Conservation (phyloP, 2,113 vertebrate species). For the Plecturocebus donacophilus region DNA sequence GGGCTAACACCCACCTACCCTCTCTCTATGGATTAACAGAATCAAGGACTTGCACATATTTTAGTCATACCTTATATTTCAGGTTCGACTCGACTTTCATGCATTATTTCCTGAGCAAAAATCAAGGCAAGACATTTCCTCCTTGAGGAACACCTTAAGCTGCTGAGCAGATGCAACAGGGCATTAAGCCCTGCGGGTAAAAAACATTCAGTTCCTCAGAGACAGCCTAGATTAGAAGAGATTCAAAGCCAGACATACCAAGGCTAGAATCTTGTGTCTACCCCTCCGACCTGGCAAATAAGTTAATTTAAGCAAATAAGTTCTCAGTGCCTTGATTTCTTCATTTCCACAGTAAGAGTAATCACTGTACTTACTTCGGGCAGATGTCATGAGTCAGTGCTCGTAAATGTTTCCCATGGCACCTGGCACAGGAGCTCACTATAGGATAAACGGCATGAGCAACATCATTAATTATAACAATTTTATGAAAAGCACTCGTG, state of each 20-base stretch:
- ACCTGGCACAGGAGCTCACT: neutral
- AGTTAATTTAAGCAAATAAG: neutral
- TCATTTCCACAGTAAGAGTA: neutral
- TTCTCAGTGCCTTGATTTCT: neutral
- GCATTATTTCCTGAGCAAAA: neutral
- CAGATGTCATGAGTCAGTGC: neutral
- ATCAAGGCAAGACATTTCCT: neutral
- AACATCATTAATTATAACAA: neutral
- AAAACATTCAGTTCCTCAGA: neutral
- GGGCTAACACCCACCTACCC: neutral
- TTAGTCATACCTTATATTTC: neutral
- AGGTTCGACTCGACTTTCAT: neutral
- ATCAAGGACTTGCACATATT: neutral
- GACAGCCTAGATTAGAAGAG: neutral
- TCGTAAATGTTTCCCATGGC: neutral
- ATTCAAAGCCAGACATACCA: neutral
- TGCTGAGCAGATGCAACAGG: neutral
- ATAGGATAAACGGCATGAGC: neutral
- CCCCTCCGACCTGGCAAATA: too few species aligned
- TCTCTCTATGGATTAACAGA: neutral
- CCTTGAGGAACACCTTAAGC: neutral
- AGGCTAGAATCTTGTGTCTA: neutral
- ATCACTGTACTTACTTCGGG: neutral
- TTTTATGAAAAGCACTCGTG: neutral
- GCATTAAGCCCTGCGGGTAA: neutral